A percentile compares a stretch with the other conserved stretches of the same genome.
Conservation (phyloP, 2,113 vertebrate genomes). For the Scophthalmus maximus region DNA sequence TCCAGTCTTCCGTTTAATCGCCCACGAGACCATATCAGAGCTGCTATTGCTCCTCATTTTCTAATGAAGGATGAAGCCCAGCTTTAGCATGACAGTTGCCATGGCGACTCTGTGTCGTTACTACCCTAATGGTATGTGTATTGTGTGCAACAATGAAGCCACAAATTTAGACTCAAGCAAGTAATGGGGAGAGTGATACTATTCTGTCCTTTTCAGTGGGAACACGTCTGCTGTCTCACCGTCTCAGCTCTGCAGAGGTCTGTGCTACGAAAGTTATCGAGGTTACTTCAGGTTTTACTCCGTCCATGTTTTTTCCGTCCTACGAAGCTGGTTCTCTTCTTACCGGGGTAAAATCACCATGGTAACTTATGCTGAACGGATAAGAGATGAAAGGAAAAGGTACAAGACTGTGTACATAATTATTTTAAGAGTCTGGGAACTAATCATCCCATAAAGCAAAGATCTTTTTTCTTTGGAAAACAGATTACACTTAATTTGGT, state of each 20-base stretch:
- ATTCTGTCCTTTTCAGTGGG: slow-evolving; percentile 37
- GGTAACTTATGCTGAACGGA: too few species aligned
- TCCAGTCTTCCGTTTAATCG: slow-evolving; percentile 58
- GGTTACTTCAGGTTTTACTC: too few species aligned
- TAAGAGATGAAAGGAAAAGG: too few species aligned
- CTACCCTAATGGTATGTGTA: slow-evolving; percentile 65
- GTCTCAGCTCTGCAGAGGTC: neutral
- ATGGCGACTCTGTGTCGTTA: slow-evolving; percentile 75
- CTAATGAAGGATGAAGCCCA: slow-evolving; percentile 49
- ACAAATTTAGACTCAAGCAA: slow-evolving; percentile 71
- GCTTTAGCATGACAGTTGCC: slow-evolving; percentile 78
- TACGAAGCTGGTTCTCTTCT: too few species aligned
- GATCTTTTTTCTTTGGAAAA: too few species aligned
- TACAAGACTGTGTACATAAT: too few species aligned
- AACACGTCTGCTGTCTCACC: slow-evolving; percentile 15
- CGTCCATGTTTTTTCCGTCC: too few species aligned
- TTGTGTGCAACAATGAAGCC: slow-evolving; percentile 54
- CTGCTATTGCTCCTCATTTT: slow-evolving; percentile 44
- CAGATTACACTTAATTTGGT: too few species aligned
- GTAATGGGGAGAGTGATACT: slow-evolving; percentile 40
- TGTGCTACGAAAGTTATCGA: too few species aligned
- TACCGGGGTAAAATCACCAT: too few species aligned
- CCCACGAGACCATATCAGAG: slow-evolving; percentile 62
- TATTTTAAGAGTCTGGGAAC: too few species aligned
- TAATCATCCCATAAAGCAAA: too few species aligned